Evolutionary conservation across 2,888 invertebrate species (phyloP), one percentile per base, ranked within the genome.

Genomic region (Andrena bucephala): DNA sequence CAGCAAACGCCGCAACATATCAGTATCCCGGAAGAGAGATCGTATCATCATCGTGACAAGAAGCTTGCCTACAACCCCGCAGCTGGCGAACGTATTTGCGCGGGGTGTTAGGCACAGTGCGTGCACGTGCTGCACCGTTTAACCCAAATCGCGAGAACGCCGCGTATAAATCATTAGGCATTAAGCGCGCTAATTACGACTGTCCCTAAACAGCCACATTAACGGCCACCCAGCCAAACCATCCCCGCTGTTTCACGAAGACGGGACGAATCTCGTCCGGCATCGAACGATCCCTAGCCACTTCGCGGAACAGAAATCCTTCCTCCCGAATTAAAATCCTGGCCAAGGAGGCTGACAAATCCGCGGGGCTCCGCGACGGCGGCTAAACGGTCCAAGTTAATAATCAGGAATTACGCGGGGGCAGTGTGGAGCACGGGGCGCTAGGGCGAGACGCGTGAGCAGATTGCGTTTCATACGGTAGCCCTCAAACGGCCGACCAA

Each of bases 131-230:
- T 86, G 79, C 84, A 74, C 81, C 89, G 88, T 89, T 92, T 92
- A 91, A 90, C 90, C 92, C 84, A 91, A 90, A 91, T 91, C 90
- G 88, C 87, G 82, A 67, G 85, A 82, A 84, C 87, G 76, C 76
- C 80, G 79, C 83, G 89, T 90, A 90, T 92, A 91, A 92, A 92
- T 92, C 92, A 92, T 92, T 90, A 84, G 87, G 90, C 90, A 92
- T 92, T 92, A 92, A 89, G 85, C 87, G 87, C 86, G 89, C 91
- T 92, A 91, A 92, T 93, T 93, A 91, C 90, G 87, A 89, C 89
- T 88, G 88, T 87, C 89, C 88, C 91, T 89, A 90, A 92, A 91
- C 91, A 91, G 90, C 90, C 85, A 88, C 87, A 90, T 90, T 89
- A 91, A 90, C 88, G 85, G 82, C 83, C 76, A 72, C 73, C 57